These are phyloP conservation scores for Centropus bengalensis DNA, from an alignment of 2,113 vertebrate species.

Conservation along the genomic window DNA sequence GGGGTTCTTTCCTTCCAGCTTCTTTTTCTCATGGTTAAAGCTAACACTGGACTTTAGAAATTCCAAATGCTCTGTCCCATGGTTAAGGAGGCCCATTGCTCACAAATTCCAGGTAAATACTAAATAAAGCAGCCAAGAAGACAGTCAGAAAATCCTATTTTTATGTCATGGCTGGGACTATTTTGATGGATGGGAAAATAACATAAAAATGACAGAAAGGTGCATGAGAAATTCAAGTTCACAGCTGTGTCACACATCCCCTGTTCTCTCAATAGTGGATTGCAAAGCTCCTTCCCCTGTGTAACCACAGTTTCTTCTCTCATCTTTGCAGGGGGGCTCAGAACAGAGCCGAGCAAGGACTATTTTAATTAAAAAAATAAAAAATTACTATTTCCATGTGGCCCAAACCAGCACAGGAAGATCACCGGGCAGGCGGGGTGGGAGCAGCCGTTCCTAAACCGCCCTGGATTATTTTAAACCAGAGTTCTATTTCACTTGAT, in stretches of 20 bases:
- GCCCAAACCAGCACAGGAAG: neutral
- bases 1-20: neutral
- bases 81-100: neutral
- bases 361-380: neutral
- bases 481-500: slow-evolving; percentile 4
- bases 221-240: neutral
- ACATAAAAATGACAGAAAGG: neutral
- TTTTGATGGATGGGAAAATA: neutral
- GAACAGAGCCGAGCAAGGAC: neutral
- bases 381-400: neutral
- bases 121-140: neutral
- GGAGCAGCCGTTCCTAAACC: neutral
- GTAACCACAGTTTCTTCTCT: neutral
- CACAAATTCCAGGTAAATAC: neutral
- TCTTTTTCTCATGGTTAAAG: neutral
- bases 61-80: neutral
- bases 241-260: neutral
- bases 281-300: neutral
- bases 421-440: neutral
- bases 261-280: neutral
- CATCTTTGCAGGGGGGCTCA: neutral
- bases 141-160: neutral
- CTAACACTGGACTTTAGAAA: neutral
- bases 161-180: neutral
- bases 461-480: slow-evolving; percentile 14